A percentile compares a stretch with the other conserved stretches of the same genome.
Evolutionary conservation across 2,113 vertebrate species (phyloP).

Genomic region (Lucifuga dentata): DNA sequence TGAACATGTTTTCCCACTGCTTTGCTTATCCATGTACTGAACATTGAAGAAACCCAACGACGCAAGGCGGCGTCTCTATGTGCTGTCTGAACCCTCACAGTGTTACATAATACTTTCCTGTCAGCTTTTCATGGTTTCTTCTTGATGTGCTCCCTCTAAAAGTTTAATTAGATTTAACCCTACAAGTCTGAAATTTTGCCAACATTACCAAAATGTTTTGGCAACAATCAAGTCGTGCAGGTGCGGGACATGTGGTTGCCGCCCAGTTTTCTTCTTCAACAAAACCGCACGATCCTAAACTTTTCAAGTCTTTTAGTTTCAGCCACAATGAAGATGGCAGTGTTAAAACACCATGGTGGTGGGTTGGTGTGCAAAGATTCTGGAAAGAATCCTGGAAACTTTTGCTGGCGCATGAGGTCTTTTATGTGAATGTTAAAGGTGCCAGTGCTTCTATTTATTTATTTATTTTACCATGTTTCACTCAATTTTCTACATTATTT

Average conservation of each 20-base stretch:
- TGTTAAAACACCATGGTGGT: slow-evolving; percentile 34
- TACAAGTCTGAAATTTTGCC: background rate
- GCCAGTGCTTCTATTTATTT: too few species aligned
- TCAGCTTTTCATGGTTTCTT: slow-evolving; percentile 1
- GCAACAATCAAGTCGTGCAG: background rate
- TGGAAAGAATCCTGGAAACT: background rate
- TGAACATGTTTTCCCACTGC: background rate
- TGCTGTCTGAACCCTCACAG: background rate
- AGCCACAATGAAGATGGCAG: background rate
- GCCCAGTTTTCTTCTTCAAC: too few species aligned
- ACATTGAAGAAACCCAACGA: background rate
- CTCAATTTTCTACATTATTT: background rate
- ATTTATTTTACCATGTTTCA: background rate
- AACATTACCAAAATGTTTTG: background rate
- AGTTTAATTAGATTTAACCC: background rate
- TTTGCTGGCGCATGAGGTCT: slow-evolving; percentile 2
- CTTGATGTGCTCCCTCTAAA: background rate
- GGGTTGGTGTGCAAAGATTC: background rate
- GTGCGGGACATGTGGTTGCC: too few species aligned
- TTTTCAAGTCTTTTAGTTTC: too few species aligned
- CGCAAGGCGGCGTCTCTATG: background rate
- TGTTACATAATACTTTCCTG: slow-evolving; percentile 2
- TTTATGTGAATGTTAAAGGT: background rate
- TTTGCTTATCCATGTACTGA: slow-evolving; percentile 1
- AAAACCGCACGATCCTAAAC: background rate